These are phyloP conservation scores for Drosophila sulfurigaster DNA, from an alignment of 1,140 invertebrate genomes.

Conservation along the genomic window DNA sequence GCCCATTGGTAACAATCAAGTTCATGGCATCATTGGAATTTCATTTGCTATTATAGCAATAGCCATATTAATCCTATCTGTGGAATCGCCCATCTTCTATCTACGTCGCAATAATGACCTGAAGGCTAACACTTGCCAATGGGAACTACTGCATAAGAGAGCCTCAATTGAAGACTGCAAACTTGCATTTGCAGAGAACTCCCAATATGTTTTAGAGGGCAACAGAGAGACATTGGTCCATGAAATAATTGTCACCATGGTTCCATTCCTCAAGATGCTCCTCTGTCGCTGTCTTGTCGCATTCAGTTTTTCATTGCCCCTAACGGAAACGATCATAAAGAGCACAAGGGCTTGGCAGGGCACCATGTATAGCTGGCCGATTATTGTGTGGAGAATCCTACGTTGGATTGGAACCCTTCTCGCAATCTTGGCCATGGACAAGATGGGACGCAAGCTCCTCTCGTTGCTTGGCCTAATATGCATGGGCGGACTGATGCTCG, in stretches of 20 bases:
- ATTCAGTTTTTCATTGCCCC: constrained; percentile 66
- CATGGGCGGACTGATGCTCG: constrained; percentile 64
- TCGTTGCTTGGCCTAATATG: constrained; percentile 54
- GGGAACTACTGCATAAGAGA: constrained; percentile 22
- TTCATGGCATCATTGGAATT: constrained; percentile 59
- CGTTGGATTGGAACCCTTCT: constrained; percentile 53
- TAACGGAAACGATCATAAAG: constrained; percentile 45
- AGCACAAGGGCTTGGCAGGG: constrained; percentile 32
- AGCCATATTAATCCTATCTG: constrained; percentile 15
- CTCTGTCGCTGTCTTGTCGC: constrained; percentile 65
- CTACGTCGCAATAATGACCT: constrained; percentile 45
- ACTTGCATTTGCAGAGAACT: constrained; percentile 39
- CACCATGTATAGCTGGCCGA: constrained; percentile 42
- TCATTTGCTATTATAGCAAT: constrained; percentile 32
- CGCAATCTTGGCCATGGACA: constrained; percentile 48
- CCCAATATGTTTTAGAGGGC: constrained; percentile 58
- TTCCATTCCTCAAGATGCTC: constrained; percentile 61
- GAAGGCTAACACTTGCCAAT: constrained; percentile 41
- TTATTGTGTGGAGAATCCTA: constrained; percentile 50
- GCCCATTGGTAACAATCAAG: constrained; percentile 37
- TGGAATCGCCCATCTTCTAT: constrained; percentile 65
- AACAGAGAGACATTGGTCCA: constrained; percentile 23
- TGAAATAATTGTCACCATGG: constrained; percentile 34
- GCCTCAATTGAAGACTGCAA: constrained; percentile 10
- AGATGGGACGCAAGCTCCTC: constrained; percentile 59